Percentiles rank a stretch among this genome's conserved stretches.
These are phyloP conservation scores for Chironomus tepperi DNA, from an alignment of 1,140 invertebrate species.

Conservation along the genomic window DNA sequence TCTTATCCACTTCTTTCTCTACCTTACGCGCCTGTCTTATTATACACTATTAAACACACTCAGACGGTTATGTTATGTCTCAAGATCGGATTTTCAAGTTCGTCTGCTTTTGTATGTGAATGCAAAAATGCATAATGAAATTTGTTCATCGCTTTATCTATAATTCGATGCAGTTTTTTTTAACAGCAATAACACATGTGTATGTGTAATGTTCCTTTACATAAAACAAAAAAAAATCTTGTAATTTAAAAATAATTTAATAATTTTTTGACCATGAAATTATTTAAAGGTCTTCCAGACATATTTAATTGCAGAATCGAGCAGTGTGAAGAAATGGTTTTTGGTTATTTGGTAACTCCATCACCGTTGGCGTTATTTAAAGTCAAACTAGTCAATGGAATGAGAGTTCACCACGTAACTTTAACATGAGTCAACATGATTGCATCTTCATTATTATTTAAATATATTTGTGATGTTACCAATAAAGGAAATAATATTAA, in stretches of 20 bases:
- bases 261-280: too few species aligned
- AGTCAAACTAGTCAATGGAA: neutral
- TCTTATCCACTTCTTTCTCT: neutral
- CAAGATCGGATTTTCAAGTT: conserved; percentile 13
- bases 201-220: too few species aligned
- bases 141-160: neutral
- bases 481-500: too few species aligned
- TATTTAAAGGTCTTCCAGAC: neutral
- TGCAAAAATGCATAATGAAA: conserved; percentile 13
- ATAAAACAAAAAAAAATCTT: too few species aligned
- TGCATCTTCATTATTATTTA: neutral
- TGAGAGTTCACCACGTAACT: neutral
- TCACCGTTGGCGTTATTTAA: neutral
- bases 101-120: conserved; percentile 1
- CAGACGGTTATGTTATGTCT: neutral
- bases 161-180: neutral
- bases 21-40: conserved; percentile 5
- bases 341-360: conserved; percentile 12
- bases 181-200: too few species aligned
- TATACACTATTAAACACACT: conserved; percentile 2
- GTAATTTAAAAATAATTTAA: too few species aligned
- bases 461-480: neutral
- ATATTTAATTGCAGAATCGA: neutral
- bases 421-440: neutral
- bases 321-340: neutral